Evolutionary conservation across 2,113 vertebrate genomes (phyloP).

Genomic region (Antechinus stuartii): DNA sequence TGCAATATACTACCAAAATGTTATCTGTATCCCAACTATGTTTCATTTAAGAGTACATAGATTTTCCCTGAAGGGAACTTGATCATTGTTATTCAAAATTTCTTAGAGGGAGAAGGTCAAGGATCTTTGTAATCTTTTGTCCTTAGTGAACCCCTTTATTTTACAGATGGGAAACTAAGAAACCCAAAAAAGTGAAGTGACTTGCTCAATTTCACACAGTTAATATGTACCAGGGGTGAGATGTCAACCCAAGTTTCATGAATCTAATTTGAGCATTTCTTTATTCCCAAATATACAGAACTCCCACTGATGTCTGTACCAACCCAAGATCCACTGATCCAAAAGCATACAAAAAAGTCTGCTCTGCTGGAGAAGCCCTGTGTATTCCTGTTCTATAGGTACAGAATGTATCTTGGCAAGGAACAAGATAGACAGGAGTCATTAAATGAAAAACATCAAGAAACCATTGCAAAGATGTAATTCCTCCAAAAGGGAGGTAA

Average conservation of each 20-base stretch:
- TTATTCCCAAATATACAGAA: neutral
- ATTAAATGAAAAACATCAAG: slow-evolving; percentile 36
- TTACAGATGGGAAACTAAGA: neutral
- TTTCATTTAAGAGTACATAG: neutral
- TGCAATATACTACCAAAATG: neutral
- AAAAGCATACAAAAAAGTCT: neutral
- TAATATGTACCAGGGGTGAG: neutral
- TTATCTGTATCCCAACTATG: neutral
- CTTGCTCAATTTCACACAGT: neutral
- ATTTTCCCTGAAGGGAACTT: neutral
- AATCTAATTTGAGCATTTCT: neutral
- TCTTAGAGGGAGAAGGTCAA: neutral
- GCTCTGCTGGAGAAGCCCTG: slow-evolving; percentile 7
- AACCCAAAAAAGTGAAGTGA: neutral
- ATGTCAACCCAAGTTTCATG: neutral
- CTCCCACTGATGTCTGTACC: neutral
- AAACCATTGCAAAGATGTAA: slow-evolving; percentile 42
- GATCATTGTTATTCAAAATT: neutral
- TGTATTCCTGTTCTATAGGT: slow-evolving; percentile 4
- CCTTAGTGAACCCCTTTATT: neutral
- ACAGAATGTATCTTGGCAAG: neutral
- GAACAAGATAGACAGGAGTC: neutral
- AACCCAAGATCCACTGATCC: slow-evolving; percentile 3
- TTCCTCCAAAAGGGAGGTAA: slow-evolving; percentile 48
- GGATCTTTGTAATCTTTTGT: neutral